Conservation (phyloP, 1,140 invertebrate genomes). For the Bombus confusus region DNA sequence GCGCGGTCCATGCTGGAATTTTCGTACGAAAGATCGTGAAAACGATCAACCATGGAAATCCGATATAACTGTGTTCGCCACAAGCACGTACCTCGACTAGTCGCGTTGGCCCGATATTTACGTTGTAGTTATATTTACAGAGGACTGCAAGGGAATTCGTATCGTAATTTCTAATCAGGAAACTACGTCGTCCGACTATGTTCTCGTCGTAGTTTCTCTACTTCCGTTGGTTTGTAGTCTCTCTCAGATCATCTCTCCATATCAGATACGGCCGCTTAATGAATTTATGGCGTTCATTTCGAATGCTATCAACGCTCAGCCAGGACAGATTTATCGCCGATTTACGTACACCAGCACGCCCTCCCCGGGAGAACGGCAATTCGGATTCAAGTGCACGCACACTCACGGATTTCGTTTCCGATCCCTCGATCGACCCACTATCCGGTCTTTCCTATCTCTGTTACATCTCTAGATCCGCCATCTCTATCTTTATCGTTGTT, state of each 20-base stretch:
- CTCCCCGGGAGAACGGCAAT: constrained; percentile 46
- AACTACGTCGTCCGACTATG: constrained; percentile 5
- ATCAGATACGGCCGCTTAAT: constrained; percentile 64
- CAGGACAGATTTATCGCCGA: constrained; percentile 64
- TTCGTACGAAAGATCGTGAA: not conserved
- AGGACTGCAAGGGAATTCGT: not conserved
- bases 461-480: not conserved
- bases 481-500: not conserved
- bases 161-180: constrained; percentile 26
- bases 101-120: not conserved
- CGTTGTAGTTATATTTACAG: not conserved
- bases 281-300: constrained; percentile 67
- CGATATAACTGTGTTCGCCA: not conserved
- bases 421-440: constrained; percentile 2
- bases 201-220: constrained; percentile 2
- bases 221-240: constrained; percentile 24
- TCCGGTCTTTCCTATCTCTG: not conserved
- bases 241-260: constrained; percentile 55
- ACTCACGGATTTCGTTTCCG: constrained; percentile 36
- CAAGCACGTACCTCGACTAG: not conserved
- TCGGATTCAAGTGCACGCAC: constrained; percentile 34
- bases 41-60: constrained; percentile 8
- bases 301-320: constrained; percentile 60
- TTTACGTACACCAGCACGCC: constrained; percentile 49
- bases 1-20: not conserved